Evolutionary conservation across 1,140 invertebrate species (phyloP).

Genomic region (Radopholus similis): DNA sequence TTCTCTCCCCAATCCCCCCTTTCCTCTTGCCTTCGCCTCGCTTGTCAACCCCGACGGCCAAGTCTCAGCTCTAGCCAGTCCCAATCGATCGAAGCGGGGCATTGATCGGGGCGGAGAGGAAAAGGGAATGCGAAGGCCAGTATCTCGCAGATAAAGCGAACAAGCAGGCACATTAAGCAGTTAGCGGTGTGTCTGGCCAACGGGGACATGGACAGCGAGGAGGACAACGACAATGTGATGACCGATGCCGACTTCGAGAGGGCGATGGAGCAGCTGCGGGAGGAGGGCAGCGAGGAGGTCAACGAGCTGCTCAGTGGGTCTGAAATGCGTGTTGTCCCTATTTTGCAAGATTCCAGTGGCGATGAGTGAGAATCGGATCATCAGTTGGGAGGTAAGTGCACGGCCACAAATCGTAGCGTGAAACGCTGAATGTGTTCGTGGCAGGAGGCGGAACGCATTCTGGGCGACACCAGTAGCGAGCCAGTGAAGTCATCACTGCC

Average conservation of each 20-base stretch:
- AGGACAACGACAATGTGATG: slow-evolving; percentile 39
- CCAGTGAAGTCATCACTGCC: slow-evolving; percentile 53
- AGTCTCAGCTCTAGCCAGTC: no score
- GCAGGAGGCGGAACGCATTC: slow-evolving; percentile 57
- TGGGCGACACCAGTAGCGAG: slow-evolving; percentile 43
- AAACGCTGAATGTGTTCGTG: slow-evolving; percentile 9
- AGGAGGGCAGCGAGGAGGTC: slow-evolving; percentile 41
- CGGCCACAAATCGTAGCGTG: slow-evolving; percentile 11
- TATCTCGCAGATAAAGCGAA: no score
- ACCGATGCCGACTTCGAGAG: slow-evolving; percentile 51
- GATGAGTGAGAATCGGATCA: slow-evolving; percentile 37
- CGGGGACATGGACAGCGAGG: neutral
- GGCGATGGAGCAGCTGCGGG: slow-evolving; percentile 43
- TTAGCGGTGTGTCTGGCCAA: no score
- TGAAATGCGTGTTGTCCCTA: neutral
- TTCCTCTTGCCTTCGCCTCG: no score
- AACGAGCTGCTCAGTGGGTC: slow-evolving; percentile 39
- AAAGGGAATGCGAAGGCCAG: no score
- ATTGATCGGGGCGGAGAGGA: no score
- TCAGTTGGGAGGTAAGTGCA: slow-evolving; percentile 31
- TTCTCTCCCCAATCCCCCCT: no score
- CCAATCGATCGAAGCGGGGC: no score
- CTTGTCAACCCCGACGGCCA: no score
- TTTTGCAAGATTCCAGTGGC: slow-evolving; percentile 30
- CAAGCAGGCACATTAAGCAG: no score